Conservation (phyloP, 1,140 invertebrate genomes). For the Brachionus sp. region DNA sequence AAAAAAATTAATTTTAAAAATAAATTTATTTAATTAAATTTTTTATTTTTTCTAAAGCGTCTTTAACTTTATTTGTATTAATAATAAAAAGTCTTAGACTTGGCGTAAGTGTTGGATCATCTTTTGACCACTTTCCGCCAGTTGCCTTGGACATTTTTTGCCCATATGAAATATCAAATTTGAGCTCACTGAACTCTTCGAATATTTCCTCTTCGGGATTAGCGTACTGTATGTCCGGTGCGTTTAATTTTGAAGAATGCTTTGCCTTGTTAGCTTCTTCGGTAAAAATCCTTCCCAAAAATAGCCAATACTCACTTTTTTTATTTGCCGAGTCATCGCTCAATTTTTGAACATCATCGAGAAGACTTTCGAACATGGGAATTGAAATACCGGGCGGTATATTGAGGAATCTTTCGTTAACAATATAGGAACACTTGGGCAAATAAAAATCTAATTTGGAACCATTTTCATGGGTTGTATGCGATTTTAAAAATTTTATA, state of each 20-base stretch:
- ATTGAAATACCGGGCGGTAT: conserved; percentile 38
- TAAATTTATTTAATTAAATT: conserved; percentile 42
- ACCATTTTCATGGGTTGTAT: neutral
- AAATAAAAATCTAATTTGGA: neutral
- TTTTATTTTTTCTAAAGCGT: conserved; percentile 39
- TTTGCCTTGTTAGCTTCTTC: conserved; percentile 4
- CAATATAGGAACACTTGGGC: neutral
- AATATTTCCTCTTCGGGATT: conserved; percentile 42
- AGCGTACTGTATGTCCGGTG: neutral
- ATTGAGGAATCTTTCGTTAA: conserved; percentile 39
- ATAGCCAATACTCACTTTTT: conserved; percentile 26
- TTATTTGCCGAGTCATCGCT: neutral
- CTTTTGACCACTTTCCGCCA: conserved; percentile 26
- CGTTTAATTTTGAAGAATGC: neutral
- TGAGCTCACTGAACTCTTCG: conserved; percentile 33
- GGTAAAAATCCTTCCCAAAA: neutral
- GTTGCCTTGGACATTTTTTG: conserved; percentile 8
- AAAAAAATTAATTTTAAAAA: neutral
- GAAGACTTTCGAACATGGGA: conserved; percentile 36
- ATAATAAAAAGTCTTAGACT: neutral
- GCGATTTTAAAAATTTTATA: conserved; percentile 7
- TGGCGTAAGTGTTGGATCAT: neutral
- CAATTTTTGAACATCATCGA: conserved; percentile 15
- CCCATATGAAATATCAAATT: conserved; percentile 23
- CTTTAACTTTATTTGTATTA: neutral